Evolutionary conservation across 2,113 vertebrate species (phyloP).

Genomic region (Paralichthys olivaceus): DNA sequence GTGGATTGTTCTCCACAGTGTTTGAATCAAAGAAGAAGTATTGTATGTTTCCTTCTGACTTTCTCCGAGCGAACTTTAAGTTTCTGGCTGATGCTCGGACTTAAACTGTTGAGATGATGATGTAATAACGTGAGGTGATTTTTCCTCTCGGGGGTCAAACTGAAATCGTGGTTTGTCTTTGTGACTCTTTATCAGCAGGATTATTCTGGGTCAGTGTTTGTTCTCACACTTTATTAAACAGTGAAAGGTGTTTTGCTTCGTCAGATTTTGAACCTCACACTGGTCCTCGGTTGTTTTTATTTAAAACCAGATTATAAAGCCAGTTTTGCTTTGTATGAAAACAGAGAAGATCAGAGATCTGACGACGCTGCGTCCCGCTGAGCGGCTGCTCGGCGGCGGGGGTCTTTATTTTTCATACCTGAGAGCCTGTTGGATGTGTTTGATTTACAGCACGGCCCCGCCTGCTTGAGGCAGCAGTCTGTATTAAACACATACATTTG

Average conservation of each 20-base stretch:
- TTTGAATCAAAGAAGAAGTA: too few relatives aligned
- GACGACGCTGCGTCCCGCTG: neutral
- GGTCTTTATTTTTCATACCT: slow-evolving; percentile 64
- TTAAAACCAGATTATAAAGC: slow-evolving; percentile 21
- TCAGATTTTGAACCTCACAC: slow-evolving; percentile 23
- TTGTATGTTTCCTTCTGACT: too few relatives aligned
- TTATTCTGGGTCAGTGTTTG: too few relatives aligned
- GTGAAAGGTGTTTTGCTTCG: neutral
- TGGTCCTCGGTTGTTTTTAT: neutral
- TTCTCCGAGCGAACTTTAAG: too few relatives aligned
- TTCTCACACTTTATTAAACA: too few relatives aligned
- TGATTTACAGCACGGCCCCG: slow-evolving; percentile 47
- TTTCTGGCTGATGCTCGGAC: too few relatives aligned
- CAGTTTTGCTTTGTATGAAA: slow-evolving; percentile 48
- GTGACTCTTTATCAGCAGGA: too few relatives aligned
- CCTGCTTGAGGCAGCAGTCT: slow-evolving; percentile 16
- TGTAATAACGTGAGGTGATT: too few relatives aligned
- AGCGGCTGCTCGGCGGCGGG: slow-evolving; percentile 16
- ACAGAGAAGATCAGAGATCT: slow-evolving; percentile 42
- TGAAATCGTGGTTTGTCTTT: too few relatives aligned
- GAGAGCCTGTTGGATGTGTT: slow-evolving; percentile 55
- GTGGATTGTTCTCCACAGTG: too few relatives aligned
- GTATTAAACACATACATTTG: slow-evolving; percentile 52
- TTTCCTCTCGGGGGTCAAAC: too few relatives aligned
- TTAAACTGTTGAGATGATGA: too few relatives aligned